Evolutionary conservation across 1,140 invertebrate genomes (phyloP), one percentile per base, ranked within the genome.

Genomic region (Nilaparvata lugens): DNA sequence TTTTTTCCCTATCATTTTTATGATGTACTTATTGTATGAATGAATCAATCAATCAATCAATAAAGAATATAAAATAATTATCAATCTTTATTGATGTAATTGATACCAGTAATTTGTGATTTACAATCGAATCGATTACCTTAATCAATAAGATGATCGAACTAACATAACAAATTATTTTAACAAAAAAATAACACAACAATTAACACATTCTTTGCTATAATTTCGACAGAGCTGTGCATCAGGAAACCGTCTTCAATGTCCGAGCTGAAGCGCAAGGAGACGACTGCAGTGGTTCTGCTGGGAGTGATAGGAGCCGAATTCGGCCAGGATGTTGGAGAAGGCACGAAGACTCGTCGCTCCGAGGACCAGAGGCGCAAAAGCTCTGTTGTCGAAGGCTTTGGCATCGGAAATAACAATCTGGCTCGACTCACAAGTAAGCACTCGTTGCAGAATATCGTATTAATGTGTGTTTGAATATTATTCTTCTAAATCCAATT

Each of bases 281-380:
- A 99, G 75, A 94, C 94, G 0, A 98, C 95, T 0, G 93, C 97
- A 0, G 93, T 99, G 0, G 93, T 99, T 0, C 75, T 99, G 40
- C 73, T 99, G 19, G 96, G 95, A 0, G 95, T 99, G 0, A 95
- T 99, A 58, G 97, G 97, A 0, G 92, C 95, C 0, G 95, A 98
- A 75, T 99, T 98, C 76, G 95, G 96, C 0, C 92, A 96, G 70
- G 94, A 91, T 68, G 87, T 91, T 48, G 62, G 62, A 1, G 64
- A 65, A 14, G 61, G 60, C 19, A 53, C 56, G 18, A 62, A 38
- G 2, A 63, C 66, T 68, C 62, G 67, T 64, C 42, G 69, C 62
- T 64, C 59, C 65, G 63, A 68, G 21, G 85, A 85, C 58, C 79
- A 74, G 58, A 78, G 84, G 56, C 79, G 89, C 55, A 91, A 89